phyloP scores from a whole-genome alignment of 2,888 invertebrate genomes.

The Xestia rhomboidea region DNA sequence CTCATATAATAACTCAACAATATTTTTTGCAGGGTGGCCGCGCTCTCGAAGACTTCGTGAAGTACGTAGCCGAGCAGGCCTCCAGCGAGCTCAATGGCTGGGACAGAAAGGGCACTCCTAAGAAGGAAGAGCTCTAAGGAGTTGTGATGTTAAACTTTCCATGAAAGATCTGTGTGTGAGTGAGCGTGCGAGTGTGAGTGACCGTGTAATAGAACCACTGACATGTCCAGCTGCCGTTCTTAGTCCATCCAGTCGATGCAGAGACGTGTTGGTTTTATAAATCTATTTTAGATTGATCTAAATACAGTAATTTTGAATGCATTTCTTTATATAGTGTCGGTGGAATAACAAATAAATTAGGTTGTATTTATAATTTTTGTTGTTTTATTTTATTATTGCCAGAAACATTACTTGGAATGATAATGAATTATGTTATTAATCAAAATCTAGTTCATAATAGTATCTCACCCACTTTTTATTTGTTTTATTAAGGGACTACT shows the following conservation, averaged over 20 bases:
- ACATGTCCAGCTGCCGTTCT: slow-evolving; percentile 38
- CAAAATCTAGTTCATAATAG: slow-evolving; percentile 4
- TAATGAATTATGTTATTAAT: background rate
- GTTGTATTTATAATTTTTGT: slow-evolving; percentile 86
- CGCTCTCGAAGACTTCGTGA: slow-evolving; percentile 97
- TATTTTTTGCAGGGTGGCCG: slow-evolving; percentile 94
- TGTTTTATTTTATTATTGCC: slow-evolving; percentile 69
- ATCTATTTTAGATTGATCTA: slow-evolving; percentile 78
- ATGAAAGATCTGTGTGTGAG: slow-evolving; percentile 87
- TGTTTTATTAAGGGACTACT: no score
- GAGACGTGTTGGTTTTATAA: slow-evolving; percentile 72
- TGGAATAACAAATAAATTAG: slow-evolving; percentile 86
- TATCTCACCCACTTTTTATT: slow-evolving; percentile 1
- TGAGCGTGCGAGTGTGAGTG: slow-evolving; percentile 71
- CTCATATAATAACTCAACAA: background rate
- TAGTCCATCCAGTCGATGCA: slow-evolving; percentile 48
- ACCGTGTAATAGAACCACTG: slow-evolving; percentile 60
- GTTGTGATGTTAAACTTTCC: slow-evolving; percentile 80
- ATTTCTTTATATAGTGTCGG: slow-evolving; percentile 85
- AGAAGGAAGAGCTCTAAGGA: slow-evolving; percentile 88
- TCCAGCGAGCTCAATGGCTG: slow-evolving; percentile 96
- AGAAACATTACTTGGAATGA: background rate
- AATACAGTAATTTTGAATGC: slow-evolving; percentile 90
- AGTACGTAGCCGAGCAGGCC: slow-evolving; percentile 97
- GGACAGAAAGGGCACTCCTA: slow-evolving; percentile 94